Evolutionary conservation across 2,113 vertebrate species (phyloP).

Genomic region (Leptodactylus fuscus): DNA sequence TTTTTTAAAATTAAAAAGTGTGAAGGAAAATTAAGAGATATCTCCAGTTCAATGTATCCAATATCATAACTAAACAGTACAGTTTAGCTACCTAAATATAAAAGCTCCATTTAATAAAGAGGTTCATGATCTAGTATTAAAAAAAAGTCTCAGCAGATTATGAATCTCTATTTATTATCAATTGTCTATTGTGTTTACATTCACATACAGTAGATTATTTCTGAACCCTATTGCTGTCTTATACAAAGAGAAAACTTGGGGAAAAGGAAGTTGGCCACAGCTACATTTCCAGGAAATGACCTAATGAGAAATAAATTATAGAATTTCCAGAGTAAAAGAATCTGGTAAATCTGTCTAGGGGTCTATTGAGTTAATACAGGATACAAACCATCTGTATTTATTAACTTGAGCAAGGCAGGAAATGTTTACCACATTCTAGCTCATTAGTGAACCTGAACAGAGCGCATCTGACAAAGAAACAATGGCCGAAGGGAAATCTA

Average conservation of each 20-base stretch:
- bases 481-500: not conserved
- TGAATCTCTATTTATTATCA: not conserved
- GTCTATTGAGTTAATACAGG: constrained; percentile 12
- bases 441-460: not conserved
- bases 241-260: not conserved
- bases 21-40: too few species aligned
- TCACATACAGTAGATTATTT: not conserved
- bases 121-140: too few species aligned
- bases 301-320: constrained; percentile 19
- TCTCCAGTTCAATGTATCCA: too few species aligned
- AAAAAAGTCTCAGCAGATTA: too few species aligned
- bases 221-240: not conserved
- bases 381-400: constrained; percentile 27
- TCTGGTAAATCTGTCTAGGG: not conserved
- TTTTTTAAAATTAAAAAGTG: too few species aligned
- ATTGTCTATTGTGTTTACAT: not conserved
- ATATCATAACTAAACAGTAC: too few species aligned
- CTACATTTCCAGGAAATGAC: constrained; percentile 24
- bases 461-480: not conserved
- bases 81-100: too few species aligned
- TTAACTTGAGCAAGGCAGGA: constrained; percentile 7
- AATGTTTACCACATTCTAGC: constrained; percentile 8
- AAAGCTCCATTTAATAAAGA: too few species aligned
- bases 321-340: constrained; percentile 2
- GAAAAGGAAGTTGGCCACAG: constrained; percentile 11